Evolutionary conservation across 1,140 invertebrate species (phyloP).

Genomic region (Micrasema longulum): DNA sequence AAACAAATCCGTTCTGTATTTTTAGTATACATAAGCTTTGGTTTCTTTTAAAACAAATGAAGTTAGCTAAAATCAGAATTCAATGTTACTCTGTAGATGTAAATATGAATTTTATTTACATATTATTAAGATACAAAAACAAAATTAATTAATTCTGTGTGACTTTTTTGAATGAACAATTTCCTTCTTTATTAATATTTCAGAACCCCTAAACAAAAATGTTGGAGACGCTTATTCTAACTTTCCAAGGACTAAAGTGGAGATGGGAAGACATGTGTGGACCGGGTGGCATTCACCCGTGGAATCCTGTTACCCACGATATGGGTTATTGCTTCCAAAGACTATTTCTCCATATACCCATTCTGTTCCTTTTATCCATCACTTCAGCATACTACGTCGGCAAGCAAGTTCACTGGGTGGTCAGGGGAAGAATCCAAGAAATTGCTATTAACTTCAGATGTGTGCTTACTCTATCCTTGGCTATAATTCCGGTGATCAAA

Average conservation of each 20-base stretch:
- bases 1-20: too few species aligned
- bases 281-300: conserved; percentile 72
- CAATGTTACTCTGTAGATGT: too few species aligned
- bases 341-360: conserved; percentile 78
- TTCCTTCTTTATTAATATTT: too few species aligned
- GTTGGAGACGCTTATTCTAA: neutral
- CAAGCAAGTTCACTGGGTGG: conserved; percentile 69
- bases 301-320: conserved; percentile 76
- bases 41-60: too few species aligned
- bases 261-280: conserved; percentile 82
- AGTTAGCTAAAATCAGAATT: too few species aligned
- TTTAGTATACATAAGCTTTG: too few species aligned
- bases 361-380: conserved; percentile 76
- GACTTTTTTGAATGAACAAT: too few species aligned
- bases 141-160: too few species aligned
- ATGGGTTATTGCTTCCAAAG: conserved; percentile 86
- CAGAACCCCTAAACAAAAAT: conserved; percentile 34
- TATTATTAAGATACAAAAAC: too few species aligned
- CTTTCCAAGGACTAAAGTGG: conserved; percentile 62
- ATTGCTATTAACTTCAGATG: conserved; percentile 73
- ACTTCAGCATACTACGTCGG: conserved; percentile 83
- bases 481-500: conserved; percentile 74
- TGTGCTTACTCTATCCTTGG: conserved; percentile 71
- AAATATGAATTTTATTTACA: too few species aligned
- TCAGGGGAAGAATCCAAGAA: conserved; percentile 70